phyloP scores from a whole-genome alignment of 2,888 invertebrate species.

The Conops quadrifasciatus region DNA sequence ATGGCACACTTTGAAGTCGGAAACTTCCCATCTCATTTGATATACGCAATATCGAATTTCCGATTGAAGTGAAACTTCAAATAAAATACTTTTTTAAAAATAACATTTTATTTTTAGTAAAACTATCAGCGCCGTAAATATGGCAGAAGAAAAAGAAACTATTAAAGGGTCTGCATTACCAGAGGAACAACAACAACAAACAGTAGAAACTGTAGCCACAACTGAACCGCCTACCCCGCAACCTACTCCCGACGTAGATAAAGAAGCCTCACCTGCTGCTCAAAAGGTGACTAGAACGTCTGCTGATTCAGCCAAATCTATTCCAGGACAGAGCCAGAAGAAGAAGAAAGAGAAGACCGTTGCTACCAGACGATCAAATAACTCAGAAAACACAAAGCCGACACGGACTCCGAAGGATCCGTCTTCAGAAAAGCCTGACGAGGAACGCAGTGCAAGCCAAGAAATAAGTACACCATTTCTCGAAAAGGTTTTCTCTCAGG shows the following conservation, averaged over 20 bases:
- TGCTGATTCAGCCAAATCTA: background rate
- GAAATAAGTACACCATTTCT: background rate
- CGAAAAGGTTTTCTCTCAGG: background rate
- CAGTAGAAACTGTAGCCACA: background rate
- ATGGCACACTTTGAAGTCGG: no score
- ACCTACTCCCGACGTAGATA: background rate
- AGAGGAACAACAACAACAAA: slow-evolving; percentile 3
- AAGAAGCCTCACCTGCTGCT: background rate
- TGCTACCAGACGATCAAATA: no score
- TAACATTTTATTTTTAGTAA: background rate
- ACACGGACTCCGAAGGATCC: no score
- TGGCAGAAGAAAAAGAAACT: background rate
- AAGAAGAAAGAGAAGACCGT: no score
- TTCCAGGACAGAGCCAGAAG: background rate
- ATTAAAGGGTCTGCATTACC: background rate
- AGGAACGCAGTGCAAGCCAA: background rate
- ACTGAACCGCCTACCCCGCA: background rate
- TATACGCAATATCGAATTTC: no score
- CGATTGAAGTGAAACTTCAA: no score
- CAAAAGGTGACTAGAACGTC: background rate
- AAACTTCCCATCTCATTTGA: no score
- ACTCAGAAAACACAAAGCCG: no score
- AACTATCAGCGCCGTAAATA: background rate
- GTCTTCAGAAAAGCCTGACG: background rate
- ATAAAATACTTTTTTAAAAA: no score